phyloP scores from a whole-genome alignment of 2,113 vertebrate genomes.

The Dasyurus viverrinus region DNA sequence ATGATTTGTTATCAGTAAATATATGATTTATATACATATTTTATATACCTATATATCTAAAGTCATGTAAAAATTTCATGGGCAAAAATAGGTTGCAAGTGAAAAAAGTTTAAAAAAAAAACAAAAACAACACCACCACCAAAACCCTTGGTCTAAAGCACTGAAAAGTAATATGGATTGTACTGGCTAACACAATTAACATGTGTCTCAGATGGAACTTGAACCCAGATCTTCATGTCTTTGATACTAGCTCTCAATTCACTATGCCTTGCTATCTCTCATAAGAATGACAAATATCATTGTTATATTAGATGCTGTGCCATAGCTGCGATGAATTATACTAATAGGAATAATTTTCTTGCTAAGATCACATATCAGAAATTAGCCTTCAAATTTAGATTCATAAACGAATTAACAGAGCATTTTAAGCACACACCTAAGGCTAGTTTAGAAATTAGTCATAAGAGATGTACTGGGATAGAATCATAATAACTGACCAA shows the following conservation, averaged over 20 bases:
- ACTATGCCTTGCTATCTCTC: neutral
- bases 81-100: too few relatives aligned
- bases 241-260: neutral
- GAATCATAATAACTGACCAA: neutral
- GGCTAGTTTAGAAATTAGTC: neutral
- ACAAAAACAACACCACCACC: too few relatives aligned
- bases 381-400: neutral
- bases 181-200: neutral
- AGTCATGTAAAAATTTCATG: too few relatives aligned
- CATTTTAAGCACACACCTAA: neutral
- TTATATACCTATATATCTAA: too few relatives aligned
- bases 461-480: rapidly evolving
- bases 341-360: neutral
- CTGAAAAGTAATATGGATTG: neutral
- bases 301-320: rapidly evolving
- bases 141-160: too few relatives aligned
- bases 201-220: neutral
- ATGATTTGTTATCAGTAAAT: too few relatives aligned
- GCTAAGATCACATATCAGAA: neutral
- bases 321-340: neutral
- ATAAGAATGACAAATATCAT: rapidly evolving
- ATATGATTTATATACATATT: too few relatives aligned
- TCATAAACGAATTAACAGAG: neutral
- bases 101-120: too few relatives aligned
- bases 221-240: neutral